Evolutionary conservation across 2,888 invertebrate genomes (phyloP).

Genomic region (Pheosia gnoma): DNA sequence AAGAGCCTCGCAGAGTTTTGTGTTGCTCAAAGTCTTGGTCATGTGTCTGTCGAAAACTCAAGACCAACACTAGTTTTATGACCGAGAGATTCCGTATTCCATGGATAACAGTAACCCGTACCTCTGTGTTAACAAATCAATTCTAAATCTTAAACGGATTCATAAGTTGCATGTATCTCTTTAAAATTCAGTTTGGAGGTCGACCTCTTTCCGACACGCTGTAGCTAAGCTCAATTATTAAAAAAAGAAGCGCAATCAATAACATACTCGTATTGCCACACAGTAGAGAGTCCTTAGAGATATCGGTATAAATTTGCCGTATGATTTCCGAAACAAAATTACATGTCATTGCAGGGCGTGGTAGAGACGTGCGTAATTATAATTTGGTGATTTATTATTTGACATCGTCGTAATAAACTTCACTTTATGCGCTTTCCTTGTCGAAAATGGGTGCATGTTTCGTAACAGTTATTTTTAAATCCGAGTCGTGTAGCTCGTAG

Average conservation of each 20-base stretch:
- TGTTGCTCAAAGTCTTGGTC: too few relatives aligned
- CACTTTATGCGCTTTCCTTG: slow-evolving; percentile 61
- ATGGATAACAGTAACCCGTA: too few relatives aligned
- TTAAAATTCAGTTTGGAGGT: slow-evolving; percentile 61
- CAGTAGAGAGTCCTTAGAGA: too few relatives aligned
- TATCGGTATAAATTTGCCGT: slow-evolving; percentile 36
- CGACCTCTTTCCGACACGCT: slow-evolving; percentile 63
- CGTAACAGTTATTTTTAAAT: slow-evolving; percentile 59
- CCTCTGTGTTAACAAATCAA: not conserved
- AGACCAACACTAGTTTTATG: too few relatives aligned
- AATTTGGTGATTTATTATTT: slow-evolving; percentile 76
- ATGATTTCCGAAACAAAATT: slow-evolving; percentile 76
- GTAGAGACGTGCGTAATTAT: slow-evolving; percentile 68
- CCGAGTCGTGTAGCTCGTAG: slow-evolving; percentile 50
- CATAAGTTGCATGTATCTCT: slow-evolving; percentile 37
- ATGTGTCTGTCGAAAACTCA: too few relatives aligned
- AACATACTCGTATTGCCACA: slow-evolving; percentile 48
- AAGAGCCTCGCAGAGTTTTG: too few relatives aligned
- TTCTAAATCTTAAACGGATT: slow-evolving; percentile 16
- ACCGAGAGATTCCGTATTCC: too few relatives aligned
- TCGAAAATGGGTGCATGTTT: slow-evolving; percentile 72
- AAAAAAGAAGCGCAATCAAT: slow-evolving; percentile 72
- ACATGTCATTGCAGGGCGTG: slow-evolving; percentile 75
- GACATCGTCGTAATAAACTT: slow-evolving; percentile 57
- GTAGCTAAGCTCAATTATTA: slow-evolving; percentile 54